Conservation (phyloP, 2,888 invertebrate species). For the Chrysomela aeneicollis region DNA sequence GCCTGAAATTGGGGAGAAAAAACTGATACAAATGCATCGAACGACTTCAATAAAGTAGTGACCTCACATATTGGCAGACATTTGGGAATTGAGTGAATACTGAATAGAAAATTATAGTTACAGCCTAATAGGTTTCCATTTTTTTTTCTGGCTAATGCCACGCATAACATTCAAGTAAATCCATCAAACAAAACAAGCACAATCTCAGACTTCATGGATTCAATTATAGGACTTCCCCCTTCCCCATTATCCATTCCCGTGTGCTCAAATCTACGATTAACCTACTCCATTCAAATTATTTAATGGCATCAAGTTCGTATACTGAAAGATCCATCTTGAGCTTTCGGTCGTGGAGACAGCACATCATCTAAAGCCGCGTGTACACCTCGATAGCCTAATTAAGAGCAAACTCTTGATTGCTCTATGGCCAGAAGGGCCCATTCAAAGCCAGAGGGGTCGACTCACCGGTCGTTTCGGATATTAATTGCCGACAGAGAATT, state of each 20-base stretch:
- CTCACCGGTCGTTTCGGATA: constrained; percentile 22
- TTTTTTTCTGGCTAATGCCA: too few relatives aligned
- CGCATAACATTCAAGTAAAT: too few relatives aligned
- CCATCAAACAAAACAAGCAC: too few relatives aligned
- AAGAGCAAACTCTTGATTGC: constrained; percentile 1
- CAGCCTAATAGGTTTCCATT: too few relatives aligned
- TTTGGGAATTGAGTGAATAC: too few relatives aligned
- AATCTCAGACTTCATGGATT: background rate
- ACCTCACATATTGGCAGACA: too few relatives aligned
- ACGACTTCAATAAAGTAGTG: too few relatives aligned
- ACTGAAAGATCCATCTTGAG: background rate
- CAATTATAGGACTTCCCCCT: background rate
- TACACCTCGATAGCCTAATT: background rate
- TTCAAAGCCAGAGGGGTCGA: background rate
- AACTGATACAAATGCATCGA: too few relatives aligned
- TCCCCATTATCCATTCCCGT: background rate
- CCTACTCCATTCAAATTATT: background rate
- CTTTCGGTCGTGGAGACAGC: background rate
- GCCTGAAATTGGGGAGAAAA: too few relatives aligned
- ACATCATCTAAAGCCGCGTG: background rate
- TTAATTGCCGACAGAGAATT: constrained; percentile 34
- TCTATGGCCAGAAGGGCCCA: background rate
- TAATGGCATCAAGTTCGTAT: background rate
- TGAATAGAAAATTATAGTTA: too few relatives aligned
- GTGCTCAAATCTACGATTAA: background rate